Evolutionary conservation across 2,888 invertebrate species (phyloP).

Genomic region (Ectemnius cavifrons): DNA sequence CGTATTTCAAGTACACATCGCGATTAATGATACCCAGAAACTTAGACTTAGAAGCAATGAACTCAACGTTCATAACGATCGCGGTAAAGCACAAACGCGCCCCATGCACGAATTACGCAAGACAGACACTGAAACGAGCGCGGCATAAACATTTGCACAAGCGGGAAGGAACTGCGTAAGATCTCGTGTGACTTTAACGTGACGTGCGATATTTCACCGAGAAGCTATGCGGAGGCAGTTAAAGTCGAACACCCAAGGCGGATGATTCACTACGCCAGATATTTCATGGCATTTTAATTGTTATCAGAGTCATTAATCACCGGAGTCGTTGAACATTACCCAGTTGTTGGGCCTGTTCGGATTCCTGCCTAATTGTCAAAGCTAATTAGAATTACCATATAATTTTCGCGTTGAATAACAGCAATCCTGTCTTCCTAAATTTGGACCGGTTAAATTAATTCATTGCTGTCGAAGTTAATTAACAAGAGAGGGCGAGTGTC

Average conservation of each 20-base stretch:
- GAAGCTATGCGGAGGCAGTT: conserved; percentile 36
- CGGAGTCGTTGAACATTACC: conserved; percentile 22
- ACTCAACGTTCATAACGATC: too few relatives aligned
- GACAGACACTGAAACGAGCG: neutral
- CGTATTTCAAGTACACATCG: too few relatives aligned
- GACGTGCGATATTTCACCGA: too few relatives aligned
- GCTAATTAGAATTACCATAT: conserved; percentile 28
- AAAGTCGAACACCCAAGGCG: conserved; percentile 12
- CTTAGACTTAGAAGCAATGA: too few relatives aligned
- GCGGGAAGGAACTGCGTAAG: conserved; percentile 17
- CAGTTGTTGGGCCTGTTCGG: conserved; percentile 7
- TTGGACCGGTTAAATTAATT: too few relatives aligned
- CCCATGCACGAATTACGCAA: neutral
- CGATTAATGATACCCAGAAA: too few relatives aligned
- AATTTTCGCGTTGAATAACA: neutral
- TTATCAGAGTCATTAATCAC: conserved; percentile 35
- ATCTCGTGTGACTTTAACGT: neutral
- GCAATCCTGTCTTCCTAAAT: neutral
- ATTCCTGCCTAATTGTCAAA: conserved; percentile 38
- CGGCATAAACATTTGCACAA: conserved; percentile 11
- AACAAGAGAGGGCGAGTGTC: too few relatives aligned
- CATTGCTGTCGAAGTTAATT: too few relatives aligned
- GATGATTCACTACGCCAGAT: conserved; percentile 30
- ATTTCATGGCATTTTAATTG: conserved; percentile 27
- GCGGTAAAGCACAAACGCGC: too few relatives aligned